These are phyloP conservation scores for Athalia rosae DNA, from an alignment of 2,888 invertebrate genomes.

Conservation along the genomic window DNA sequence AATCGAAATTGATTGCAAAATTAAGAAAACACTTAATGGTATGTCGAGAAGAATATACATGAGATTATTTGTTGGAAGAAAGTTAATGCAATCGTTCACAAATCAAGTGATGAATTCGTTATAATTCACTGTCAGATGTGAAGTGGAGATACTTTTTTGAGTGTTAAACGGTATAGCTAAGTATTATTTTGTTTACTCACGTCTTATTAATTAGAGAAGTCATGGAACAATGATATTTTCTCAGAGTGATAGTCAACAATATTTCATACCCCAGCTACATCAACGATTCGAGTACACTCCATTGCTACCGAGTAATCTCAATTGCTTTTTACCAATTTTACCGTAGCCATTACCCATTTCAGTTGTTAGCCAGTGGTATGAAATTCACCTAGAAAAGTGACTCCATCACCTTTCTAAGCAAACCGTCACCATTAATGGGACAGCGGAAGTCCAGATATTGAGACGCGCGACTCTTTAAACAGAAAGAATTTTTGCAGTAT, in stretches of 20 bases:
- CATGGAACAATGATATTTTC: constrained; percentile 62
- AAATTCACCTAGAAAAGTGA: background rate
- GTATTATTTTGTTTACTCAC: constrained; percentile 58
- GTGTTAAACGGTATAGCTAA: background rate
- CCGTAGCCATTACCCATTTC: constrained; percentile 60
- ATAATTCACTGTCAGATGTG: background rate
- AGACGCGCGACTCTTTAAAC: too few species aligned
- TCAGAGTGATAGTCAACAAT: constrained; percentile 53
- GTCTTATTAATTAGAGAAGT: constrained; percentile 65
- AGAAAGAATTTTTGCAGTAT: too few species aligned
- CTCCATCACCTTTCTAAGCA: background rate
- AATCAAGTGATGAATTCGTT: too few species aligned
- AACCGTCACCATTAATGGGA: too few species aligned
- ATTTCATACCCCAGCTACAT: constrained; percentile 48
- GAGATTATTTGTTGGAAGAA: too few species aligned
- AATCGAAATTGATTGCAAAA: too few species aligned
- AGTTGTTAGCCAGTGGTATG: constrained; percentile 47
- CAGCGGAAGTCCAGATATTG: too few species aligned
- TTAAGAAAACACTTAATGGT: too few species aligned
- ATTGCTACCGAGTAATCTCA: constrained; percentile 52
- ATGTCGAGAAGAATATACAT: too few species aligned
- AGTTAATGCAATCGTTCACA: too few species aligned
- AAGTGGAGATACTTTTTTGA: background rate
- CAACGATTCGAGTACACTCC: constrained; percentile 51
- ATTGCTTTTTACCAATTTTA: constrained; percentile 52